Conservation (phyloP, 2,888 invertebrate genomes). For the Aspidiotus destructor region DNA sequence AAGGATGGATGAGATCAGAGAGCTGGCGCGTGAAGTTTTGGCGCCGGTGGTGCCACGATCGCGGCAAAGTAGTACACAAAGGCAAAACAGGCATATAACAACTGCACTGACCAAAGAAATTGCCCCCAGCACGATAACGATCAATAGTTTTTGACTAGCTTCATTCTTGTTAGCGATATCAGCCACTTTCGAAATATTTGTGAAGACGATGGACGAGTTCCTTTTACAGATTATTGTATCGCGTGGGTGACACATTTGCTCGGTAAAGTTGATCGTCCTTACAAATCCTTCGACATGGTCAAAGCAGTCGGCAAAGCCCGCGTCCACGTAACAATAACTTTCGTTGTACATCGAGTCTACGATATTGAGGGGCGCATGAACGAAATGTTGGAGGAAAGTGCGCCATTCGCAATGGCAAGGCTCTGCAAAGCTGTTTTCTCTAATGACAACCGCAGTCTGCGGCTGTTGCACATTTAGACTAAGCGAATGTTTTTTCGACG, state of each 20-base stretch:
- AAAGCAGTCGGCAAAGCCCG: slow-evolving; percentile 54
- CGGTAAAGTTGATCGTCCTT: slow-evolving; percentile 53
- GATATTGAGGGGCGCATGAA: slow-evolving; percentile 44
- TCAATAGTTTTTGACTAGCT: neutral
- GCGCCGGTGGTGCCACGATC: neutral
- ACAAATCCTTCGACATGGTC: slow-evolving; percentile 55
- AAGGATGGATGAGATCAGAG: neutral
- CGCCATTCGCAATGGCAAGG: slow-evolving; percentile 53
- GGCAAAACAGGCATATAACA: slow-evolving; percentile 47
- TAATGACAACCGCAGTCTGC: slow-evolving; percentile 39
- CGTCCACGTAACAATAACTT: slow-evolving; percentile 54
- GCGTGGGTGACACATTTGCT: slow-evolving; percentile 41
- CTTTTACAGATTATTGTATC: slow-evolving; percentile 35
- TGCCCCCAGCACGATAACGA: slow-evolving; percentile 21
- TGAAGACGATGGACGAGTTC: slow-evolving; percentile 27
- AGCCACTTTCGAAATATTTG: slow-evolving; percentile 36
- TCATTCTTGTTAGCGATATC: slow-evolving; percentile 36
- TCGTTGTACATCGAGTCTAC: slow-evolving; percentile 46
- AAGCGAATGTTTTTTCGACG: slow-evolving; percentile 42
- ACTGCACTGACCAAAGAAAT: slow-evolving; percentile 46
- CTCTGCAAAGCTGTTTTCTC: slow-evolving; percentile 54
- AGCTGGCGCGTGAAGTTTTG: neutral
- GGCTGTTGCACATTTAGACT: slow-evolving; percentile 47
- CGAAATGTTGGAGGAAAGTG: slow-evolving; percentile 48
- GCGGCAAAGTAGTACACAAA: slow-evolving; percentile 45